Evolutionary conservation across 2,113 vertebrate species (phyloP).

Genomic region (Vulpes vulpes): DNA sequence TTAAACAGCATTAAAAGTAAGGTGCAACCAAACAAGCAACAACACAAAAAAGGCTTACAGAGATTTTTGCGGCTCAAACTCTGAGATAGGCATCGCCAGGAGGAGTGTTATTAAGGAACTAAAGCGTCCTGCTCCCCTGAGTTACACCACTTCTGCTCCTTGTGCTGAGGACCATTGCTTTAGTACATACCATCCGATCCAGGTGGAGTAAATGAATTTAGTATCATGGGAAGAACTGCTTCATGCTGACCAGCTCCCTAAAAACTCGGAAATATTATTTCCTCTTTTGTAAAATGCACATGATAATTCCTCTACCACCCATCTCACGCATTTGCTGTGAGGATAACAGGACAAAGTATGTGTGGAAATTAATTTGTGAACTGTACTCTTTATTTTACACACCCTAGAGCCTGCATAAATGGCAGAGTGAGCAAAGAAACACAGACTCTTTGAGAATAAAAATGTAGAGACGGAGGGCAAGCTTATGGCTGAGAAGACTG

Average conservation of each 20-base stretch:
- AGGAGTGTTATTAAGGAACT: not conserved
- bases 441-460: not conserved
- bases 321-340: not conserved
- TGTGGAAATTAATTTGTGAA: not conserved
- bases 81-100: no score
- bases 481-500: not conserved
- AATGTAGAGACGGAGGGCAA: not conserved
- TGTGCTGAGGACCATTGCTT: rapidly evolving
- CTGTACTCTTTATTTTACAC: not conserved
- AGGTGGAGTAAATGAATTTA: rapidly evolving
- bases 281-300: not conserved
- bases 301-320: not conserved
- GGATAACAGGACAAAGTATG: no score
- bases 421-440: not conserved
- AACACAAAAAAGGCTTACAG: no score
- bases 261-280: rapidly evolving
- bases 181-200: not conserved
- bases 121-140: not conserved
- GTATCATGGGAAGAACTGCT: rapidly evolving
- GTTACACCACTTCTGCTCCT: not conserved
- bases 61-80: no score
- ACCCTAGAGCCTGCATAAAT: no score
- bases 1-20: no score
- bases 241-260: no score
- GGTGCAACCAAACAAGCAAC: not conserved